These are phyloP conservation scores for Bellardia pandia DNA, from an alignment of 2,888 invertebrate genomes.

Conservation along the genomic window DNA sequence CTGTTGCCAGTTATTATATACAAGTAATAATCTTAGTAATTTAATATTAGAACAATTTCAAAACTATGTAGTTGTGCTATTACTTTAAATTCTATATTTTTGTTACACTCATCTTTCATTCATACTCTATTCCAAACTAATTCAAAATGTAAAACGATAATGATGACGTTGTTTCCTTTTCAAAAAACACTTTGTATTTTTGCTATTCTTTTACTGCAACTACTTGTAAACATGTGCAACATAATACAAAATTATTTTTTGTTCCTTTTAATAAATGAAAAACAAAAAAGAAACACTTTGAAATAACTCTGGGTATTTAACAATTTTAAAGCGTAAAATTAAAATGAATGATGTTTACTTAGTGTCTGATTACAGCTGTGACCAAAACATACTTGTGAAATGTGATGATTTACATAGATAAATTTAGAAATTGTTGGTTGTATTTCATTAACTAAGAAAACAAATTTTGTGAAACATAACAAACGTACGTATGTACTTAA, in stretches of 20 bases:
- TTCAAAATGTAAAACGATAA: slow-evolving; percentile 54
- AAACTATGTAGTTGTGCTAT: not conserved
- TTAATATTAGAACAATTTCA: slow-evolving; percentile 57
- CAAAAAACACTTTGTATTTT: slow-evolving; percentile 16
- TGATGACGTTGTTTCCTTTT: slow-evolving; percentile 63
- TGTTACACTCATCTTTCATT: slow-evolving; percentile 33
- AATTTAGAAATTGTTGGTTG: not conserved
- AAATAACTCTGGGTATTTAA: slow-evolving; percentile 7
- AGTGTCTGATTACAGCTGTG: slow-evolving; percentile 43
- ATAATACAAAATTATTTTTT: slow-evolving; percentile 24
- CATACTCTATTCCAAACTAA: slow-evolving; percentile 29
- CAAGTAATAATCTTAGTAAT: slow-evolving; percentile 31
- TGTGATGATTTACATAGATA: slow-evolving; percentile 6
- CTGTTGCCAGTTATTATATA: slow-evolving; percentile 18
- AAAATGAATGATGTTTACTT: slow-evolving; percentile 16
- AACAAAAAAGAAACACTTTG: slow-evolving; percentile 13
- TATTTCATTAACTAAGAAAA: slow-evolving; percentile 17
- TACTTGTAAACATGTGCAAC: slow-evolving; percentile 35
- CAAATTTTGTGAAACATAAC: not conserved
- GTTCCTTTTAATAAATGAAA: slow-evolving; percentile 9
- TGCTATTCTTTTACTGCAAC: not conserved
- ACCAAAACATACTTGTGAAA: slow-evolving; percentile 6
- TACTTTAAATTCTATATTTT: slow-evolving; percentile 27
- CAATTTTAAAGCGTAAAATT: slow-evolving; percentile 38
- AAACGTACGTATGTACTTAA: not conserved